Base-by-base conservation (phyloP, 2,888 invertebrate species). In the Chrysolina oricalcia region DNA sequence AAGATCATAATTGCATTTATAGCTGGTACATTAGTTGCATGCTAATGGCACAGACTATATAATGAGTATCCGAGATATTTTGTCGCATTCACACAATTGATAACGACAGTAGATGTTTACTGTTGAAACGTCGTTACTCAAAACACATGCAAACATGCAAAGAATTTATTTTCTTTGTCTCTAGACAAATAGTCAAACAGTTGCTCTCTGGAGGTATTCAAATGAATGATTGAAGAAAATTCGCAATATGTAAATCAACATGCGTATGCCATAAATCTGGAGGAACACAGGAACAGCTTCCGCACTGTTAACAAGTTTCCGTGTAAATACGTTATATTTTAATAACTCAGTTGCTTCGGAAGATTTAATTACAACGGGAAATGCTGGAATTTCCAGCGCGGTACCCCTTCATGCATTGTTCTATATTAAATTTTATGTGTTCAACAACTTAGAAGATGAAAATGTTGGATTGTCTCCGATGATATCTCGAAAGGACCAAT, bases 291-390 rank as follows among this genome's bases (percentile, higher is more conserved):
- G 19, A 64, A 56, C 65, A 70, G 56, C 56, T 74, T 74, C 70
- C 70, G 56, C 73, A 70, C 35, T 46, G 70, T 70, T 76, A 76
- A 76, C 70, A 71, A 73, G 73, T 76, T 76, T 70, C 56, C 70
- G 35, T 76, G 70, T 71, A 75, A 75, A 72, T 72, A 71, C 53
- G 64, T 73, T 76, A 71, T 41, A 70, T 68, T 73, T 73, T 76
- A 73, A 73, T 76, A 70, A 70, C 73, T 48, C 64, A 67, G 43
- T 74, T 70, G 69, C 70, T 70, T 53, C 62, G 68, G 64, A 70
- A 67, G 70, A 70, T 73, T 70, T 73, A 70, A 76, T 76, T 73
- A 70, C 27, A 66, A 70, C n/a, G 48, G 70, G 70, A 70, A 73
- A 59, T 62, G 53, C 50, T 27, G 41, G 27, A 59, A 59, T 59